Conservation (phyloP, 2,113 vertebrate species). For the Lipotes vexillifer region DNA sequence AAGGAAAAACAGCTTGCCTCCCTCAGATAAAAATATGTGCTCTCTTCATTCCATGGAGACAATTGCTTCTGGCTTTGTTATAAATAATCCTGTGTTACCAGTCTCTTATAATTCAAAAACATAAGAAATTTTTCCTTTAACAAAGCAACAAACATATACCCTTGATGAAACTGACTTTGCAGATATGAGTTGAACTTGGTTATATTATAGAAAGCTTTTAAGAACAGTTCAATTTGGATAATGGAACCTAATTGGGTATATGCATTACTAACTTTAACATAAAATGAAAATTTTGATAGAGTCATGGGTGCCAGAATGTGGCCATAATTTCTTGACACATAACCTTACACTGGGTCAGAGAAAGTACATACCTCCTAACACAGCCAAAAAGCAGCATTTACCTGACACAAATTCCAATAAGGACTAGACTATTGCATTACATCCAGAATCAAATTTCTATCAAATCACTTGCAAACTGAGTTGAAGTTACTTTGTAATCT, state of each 20-base stretch:
- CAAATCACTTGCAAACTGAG: background rate
- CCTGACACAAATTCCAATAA: background rate
- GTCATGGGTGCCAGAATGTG: background rate
- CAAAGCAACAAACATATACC: slow-evolving; percentile 46
- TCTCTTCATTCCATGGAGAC: slow-evolving; percentile 44
- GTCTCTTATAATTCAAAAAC: slow-evolving; percentile 35
- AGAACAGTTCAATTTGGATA: background rate
- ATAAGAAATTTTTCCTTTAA: slow-evolving; percentile 46
- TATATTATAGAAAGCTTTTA: slow-evolving; percentile 52
- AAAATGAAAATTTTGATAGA: slow-evolving; percentile 18
- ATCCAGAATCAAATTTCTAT: background rate
- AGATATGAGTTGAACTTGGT: slow-evolving; percentile 39
- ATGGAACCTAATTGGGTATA: slow-evolving; percentile 46
- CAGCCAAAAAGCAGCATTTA: background rate
- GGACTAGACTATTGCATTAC: background rate
- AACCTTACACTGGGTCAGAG: background rate
- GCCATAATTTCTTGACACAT: slow-evolving; percentile 28
- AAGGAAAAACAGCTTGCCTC: background rate
- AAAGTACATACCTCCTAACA: background rate
- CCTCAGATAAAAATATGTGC: slow-evolving; percentile 30
- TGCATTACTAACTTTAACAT: slow-evolving; percentile 39
- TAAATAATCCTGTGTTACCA: slow-evolving; percentile 25
- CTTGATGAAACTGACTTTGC: slow-evolving; percentile 53
- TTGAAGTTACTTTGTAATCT: background rate
- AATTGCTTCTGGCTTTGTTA: slow-evolving; percentile 12